Base-by-base conservation (phyloP, 2,888 invertebrate species). In the Drosophila pegasa region DNA sequence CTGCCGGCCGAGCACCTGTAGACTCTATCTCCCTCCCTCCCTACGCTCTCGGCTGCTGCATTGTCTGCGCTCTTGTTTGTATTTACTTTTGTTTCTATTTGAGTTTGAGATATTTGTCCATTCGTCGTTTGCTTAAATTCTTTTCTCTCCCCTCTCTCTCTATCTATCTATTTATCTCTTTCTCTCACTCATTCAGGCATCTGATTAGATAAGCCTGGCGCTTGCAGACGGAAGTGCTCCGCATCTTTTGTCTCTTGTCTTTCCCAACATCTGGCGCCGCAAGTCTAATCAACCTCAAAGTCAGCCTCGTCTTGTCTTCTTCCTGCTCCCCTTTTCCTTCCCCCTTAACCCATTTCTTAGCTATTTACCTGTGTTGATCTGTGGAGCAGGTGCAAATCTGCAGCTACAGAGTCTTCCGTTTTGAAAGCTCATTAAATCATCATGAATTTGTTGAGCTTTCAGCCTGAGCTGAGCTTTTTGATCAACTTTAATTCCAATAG, bases 81-180 rank as follows among this genome's bases (percentile, higher is more conserved):
- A 62, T 82, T 80, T 85, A 72, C 75, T 51, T 83, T 80, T 82
- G 80, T 78, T 83, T 85, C 83, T 79, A 84, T 84, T 84, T 84
- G 83, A 67, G 71, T 79, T 83, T 72, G 40, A 70, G 80, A 84
- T 80, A 81, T 83, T 82, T 82, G 80, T 62, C 57, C 66, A 65
- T 59, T 72, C 61, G 57, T 80, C 41, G 63, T 35, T 52, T 75
- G 65, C 68, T 75, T 65, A 56, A 51, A 65, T 61, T 67, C 65
- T 64, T 65, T 76, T 71, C 20, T 45, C 37, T 9, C 31, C n/a
- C 54, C 50, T 16, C 31, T 10, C 51, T 50, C 41, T 8, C 38
- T 43, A 43, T 14, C 41, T 31, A 2, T 40, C 55, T 27, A 14
- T 14, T 31, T 25, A 18, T 7, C 43, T 25, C 27, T 40, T 12